Conservation (phyloP, 2,797 vertebrate genomes). For the Sternarchorhynchus goeldii region DNA sequence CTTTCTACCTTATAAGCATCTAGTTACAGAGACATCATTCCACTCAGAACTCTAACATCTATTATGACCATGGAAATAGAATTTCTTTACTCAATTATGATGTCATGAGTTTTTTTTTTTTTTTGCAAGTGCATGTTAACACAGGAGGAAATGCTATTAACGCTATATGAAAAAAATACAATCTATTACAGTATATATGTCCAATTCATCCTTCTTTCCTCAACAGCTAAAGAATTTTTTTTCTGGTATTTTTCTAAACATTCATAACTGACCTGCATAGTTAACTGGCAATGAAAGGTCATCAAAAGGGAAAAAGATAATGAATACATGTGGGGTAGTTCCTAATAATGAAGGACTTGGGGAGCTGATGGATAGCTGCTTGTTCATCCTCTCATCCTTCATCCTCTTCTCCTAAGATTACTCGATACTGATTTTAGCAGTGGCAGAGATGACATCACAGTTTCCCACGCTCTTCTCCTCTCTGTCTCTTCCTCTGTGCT, state of each 20-base stretch:
- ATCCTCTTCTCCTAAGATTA: conserved; percentile 7
- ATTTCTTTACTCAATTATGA: background rate
- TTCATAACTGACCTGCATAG: conserved; percentile 61
- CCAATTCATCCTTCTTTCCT: conserved; percentile 4
- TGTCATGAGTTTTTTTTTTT: too few relatives aligned
- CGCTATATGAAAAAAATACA: too few relatives aligned
- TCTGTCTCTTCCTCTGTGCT: conserved; percentile 50
- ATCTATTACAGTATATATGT: background rate
- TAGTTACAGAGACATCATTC: background rate
- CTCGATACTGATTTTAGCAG: background rate
- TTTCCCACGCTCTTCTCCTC: conserved; percentile 73
- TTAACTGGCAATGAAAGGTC: conserved; percentile 45
- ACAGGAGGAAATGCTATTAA: too few relatives aligned
- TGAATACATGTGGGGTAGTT: conserved; percentile 3
- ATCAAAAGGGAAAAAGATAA: conserved; percentile 12
- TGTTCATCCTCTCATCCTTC: background rate
- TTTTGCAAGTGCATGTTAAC: too few relatives aligned
- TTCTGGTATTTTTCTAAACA: conserved; percentile 55
- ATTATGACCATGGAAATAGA: background rate
- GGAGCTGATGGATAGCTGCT: background rate
- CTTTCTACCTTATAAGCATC: background rate
- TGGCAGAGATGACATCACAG: conserved; percentile 16
- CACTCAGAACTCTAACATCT: background rate
- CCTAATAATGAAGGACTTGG: conserved; percentile 12
- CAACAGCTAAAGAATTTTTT: conserved; percentile 27